Percentiles rank a stretch among this genome's conserved stretches.
Evolutionary conservation across 2,797 vertebrate species (phyloP).

Genomic region (Vipera latastei): DNA sequence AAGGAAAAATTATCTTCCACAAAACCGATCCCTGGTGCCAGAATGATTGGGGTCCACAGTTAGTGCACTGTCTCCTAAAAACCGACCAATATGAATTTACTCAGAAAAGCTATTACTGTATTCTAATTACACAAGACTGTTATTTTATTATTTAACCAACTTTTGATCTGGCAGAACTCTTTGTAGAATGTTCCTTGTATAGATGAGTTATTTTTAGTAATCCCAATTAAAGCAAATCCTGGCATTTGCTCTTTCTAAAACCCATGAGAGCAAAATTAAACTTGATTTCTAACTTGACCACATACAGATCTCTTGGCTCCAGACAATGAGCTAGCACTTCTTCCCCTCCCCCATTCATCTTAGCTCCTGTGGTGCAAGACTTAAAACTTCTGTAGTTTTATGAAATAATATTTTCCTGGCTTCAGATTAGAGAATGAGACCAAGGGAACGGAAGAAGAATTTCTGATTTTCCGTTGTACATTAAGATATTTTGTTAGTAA

Average conservation of each 20-base stretch:
- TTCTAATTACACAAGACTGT: slow-evolving; percentile 53
- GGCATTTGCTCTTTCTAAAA: slow-evolving; percentile 60
- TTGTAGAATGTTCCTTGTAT: slow-evolving; percentile 66
- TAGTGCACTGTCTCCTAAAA: not conserved
- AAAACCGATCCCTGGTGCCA: not conserved
- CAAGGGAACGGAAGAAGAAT: slow-evolving; percentile 35
- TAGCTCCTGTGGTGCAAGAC: slow-evolving; percentile 29
- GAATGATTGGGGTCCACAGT: not conserved
- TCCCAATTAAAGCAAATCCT: slow-evolving; percentile 59
- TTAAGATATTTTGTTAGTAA: not conserved
- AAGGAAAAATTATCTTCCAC: not conserved
- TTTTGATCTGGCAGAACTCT: slow-evolving; percentile 67
- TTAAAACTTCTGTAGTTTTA: slow-evolving; percentile 45
- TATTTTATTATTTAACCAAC: slow-evolving; percentile 68
- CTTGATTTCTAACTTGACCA: slow-evolving; percentile 39
- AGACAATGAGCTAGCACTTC: not conserved
- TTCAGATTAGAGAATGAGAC: slow-evolving; percentile 28
- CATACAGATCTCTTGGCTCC: slow-evolving; percentile 51
- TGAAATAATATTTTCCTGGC: slow-evolving; percentile 49
- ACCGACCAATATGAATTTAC: not conserved
- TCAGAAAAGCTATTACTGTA: not conserved
- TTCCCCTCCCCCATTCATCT: slow-evolving; percentile 12
- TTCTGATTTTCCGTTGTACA: slow-evolving; percentile 29
- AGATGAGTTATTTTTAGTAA: slow-evolving; percentile 70
- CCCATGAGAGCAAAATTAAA: slow-evolving; percentile 60